These are phyloP conservation scores for Myotis davidii DNA, from an alignment of 2,113 vertebrate genomes.

Conservation along the genomic window DNA sequence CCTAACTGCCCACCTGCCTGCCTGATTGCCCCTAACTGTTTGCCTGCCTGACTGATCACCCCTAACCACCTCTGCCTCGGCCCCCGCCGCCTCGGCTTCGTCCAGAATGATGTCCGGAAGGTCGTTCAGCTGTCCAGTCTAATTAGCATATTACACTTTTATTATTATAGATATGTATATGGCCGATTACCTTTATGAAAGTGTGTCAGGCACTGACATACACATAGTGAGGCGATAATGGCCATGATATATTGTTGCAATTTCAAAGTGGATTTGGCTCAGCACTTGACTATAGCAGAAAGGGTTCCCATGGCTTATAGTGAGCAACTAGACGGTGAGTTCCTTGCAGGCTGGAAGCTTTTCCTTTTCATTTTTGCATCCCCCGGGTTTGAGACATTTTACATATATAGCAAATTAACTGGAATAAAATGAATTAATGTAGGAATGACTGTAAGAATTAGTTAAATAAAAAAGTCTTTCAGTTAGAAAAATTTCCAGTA, in stretches of 20 bases:
- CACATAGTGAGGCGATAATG: background rate
- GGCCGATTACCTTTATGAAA: background rate
- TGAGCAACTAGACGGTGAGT: background rate
- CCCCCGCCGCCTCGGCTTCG: too few species aligned
- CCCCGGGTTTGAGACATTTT: background rate
- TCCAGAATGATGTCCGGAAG: too few species aligned
- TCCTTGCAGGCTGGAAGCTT: background rate
- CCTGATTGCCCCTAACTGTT: too few species aligned
- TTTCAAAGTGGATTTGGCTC: background rate
- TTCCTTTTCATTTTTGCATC: background rate
- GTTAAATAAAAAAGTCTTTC: constrained; percentile 37
- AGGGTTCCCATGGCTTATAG: background rate
- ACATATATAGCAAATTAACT: background rate
- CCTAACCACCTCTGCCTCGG: too few species aligned
- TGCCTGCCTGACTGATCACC: too few species aligned
- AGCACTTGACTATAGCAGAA: background rate
- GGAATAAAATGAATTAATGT: background rate
- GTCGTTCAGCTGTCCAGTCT: too few species aligned
- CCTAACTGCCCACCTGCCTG: too few species aligned
- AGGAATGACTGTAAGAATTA: constrained; percentile 12
- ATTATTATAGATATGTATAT: too few species aligned
- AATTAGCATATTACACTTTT: too few species aligned
- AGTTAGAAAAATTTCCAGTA: constrained; percentile 20
- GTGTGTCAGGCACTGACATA: background rate
- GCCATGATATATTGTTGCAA: background rate